Evolutionary conservation across 2,113 vertebrate species (phyloP).

Genomic region (Rousettus leschenaultii): DNA sequence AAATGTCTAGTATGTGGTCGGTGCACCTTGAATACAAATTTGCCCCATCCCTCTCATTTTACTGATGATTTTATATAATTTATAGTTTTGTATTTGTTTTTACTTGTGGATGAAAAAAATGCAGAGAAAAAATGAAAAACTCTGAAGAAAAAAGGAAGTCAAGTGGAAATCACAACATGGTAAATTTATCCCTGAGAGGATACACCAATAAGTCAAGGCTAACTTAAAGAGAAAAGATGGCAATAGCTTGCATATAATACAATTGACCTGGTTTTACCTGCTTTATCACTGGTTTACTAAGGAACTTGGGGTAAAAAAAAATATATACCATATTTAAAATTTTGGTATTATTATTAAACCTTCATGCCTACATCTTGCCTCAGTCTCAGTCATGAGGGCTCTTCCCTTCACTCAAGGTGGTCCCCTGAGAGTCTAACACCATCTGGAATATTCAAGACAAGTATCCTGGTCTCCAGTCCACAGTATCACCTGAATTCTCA

Average conservation of each 20-base stretch:
- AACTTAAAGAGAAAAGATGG: not conserved
- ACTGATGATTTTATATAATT: not conserved
- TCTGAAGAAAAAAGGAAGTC: not conserved
- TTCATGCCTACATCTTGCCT: not conserved
- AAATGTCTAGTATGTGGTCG: not conserved
- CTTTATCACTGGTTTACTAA: not conserved
- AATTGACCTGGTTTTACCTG: not conserved
- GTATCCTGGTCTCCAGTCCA: not conserved
- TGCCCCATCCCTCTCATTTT: not conserved
- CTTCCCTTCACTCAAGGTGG: not conserved
- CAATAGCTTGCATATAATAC: not conserved
- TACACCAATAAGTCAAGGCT: not conserved
- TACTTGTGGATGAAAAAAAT: not conserved
- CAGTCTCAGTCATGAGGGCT: not conserved
- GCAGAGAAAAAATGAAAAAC: not conserved
- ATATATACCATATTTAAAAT: not conserved
- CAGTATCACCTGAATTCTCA: not conserved
- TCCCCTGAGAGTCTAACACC: not conserved
- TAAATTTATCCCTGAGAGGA: not conserved
- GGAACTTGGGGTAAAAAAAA: not conserved
- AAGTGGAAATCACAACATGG: not conserved
- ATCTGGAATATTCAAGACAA: not conserved
- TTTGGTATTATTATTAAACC: not conserved
- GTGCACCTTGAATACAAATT: not conserved
- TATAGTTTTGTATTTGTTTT: not conserved